These are phyloP conservation scores for Cheilosia vernalis DNA, from an alignment of 2,888 invertebrate genomes.

Conservation along the genomic window DNA sequence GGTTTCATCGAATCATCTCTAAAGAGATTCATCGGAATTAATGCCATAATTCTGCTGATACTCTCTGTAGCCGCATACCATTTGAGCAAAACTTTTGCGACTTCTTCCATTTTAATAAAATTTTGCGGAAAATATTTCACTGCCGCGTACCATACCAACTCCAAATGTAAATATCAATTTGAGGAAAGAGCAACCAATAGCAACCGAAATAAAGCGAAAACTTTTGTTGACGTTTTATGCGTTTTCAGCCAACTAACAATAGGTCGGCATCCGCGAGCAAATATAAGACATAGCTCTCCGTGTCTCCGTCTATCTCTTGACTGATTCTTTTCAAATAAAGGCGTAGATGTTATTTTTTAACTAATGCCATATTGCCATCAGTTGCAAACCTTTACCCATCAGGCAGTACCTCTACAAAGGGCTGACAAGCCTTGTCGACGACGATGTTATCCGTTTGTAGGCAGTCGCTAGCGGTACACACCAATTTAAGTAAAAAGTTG, in stretches of 20 bases:
- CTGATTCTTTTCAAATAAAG: neutral
- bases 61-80: neutral
- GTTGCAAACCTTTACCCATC: neutral
- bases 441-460: slow-evolving; percentile 53
- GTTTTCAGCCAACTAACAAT: neutral
- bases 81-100: neutral
- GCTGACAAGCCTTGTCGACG: slow-evolving; percentile 10
- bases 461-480: no score
- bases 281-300: neutral
- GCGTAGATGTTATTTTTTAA: neutral
- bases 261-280: neutral
- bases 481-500: slow-evolving; percentile 1
- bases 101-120: neutral
- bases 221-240: neutral
- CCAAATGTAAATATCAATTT: slow-evolving; percentile 10
- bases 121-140: neutral
- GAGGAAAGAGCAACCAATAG: neutral
- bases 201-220: neutral
- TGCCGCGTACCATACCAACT: neutral
- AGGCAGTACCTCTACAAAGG: neutral
- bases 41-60: no score
- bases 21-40: no score
- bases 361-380: neutral
- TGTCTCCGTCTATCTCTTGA: neutral
- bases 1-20: no score